Conservation (phyloP, 2,888 invertebrate genomes). For the Schizotus pectinicornis region DNA sequence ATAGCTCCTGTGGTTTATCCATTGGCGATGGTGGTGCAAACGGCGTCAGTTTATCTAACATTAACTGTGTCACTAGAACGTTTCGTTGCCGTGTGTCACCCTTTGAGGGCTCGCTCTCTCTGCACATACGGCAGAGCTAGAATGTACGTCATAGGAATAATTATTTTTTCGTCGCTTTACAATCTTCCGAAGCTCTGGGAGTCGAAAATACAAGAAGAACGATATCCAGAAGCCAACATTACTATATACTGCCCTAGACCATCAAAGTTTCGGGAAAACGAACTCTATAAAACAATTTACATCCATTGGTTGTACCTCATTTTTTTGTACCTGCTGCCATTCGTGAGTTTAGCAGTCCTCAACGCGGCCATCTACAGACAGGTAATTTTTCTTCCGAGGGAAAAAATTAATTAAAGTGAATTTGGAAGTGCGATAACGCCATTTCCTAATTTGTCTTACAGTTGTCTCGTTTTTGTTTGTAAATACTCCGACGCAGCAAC, state of each 20-base stretch:
- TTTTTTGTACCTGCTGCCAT: constrained; percentile 93
- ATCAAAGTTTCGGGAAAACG: constrained; percentile 71
- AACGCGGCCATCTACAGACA: constrained; percentile 91
- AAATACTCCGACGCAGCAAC: no score
- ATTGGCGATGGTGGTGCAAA: constrained; percentile 86
- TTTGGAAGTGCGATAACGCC: no score
- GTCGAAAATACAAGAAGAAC: constrained; percentile 59
- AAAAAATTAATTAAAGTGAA: no score
- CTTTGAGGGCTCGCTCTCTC: constrained; percentile 84
- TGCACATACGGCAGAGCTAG: constrained; percentile 90
- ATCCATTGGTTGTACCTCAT: constrained; percentile 94
- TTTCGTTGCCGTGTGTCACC: constrained; percentile 93
- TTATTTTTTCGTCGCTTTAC: constrained; percentile 81
- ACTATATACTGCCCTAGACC: constrained; percentile 75
- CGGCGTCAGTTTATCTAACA: constrained; percentile 91
- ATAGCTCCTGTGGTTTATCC: constrained; percentile 83
- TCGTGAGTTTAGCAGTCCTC: constrained; percentile 84
- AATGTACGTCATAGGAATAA: constrained; percentile 82
- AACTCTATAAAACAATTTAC: constrained; percentile 82
- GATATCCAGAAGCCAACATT: constrained; percentile 61
- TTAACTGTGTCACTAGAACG: constrained; percentile 90
- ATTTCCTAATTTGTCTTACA: no score
- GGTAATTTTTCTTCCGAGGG: constrained; percentile 65
- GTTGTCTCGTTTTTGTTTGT: no score
- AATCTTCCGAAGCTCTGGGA: constrained; percentile 85